phyloP scores from a whole-genome alignment of 1,140 invertebrate genomes.

The Antheraea mylitta region DNA sequence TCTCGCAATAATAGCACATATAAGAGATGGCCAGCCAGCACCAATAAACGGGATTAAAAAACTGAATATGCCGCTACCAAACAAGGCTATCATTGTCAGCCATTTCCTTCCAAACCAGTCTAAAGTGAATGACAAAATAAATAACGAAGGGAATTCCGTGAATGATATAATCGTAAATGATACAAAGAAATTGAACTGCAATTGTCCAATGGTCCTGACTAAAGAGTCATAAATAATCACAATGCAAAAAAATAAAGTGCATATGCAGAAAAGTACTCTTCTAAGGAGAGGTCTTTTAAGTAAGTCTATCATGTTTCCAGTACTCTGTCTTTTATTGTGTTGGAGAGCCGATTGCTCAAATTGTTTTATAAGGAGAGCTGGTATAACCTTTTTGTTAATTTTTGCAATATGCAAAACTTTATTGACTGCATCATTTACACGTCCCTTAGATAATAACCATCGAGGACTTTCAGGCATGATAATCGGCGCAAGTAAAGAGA shows the following conservation, averaged over 20 bases:
- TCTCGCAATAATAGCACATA: slow-evolving; percentile 54
- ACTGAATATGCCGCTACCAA: slow-evolving; percentile 47
- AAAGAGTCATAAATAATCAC: slow-evolving; percentile 53
- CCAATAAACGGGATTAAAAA: slow-evolving; percentile 43
- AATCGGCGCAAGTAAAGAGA: slow-evolving; percentile 71
- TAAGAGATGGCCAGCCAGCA: slow-evolving; percentile 45
- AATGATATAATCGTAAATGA: slow-evolving; percentile 60
- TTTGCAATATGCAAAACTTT: slow-evolving; percentile 71
- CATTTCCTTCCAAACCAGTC: slow-evolving; percentile 58
- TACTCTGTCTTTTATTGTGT: slow-evolving; percentile 30
- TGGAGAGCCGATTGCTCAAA: slow-evolving; percentile 44
- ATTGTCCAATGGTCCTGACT: slow-evolving; percentile 50
- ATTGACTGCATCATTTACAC: slow-evolving; percentile 82
- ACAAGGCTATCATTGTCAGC: slow-evolving; percentile 35
- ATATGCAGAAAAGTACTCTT: slow-evolving; percentile 50
- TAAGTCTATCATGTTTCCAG: slow-evolving; percentile 40
- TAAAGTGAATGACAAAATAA: slow-evolving; percentile 53
- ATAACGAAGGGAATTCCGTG: slow-evolving; percentile 59
- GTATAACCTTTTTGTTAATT: slow-evolving; percentile 53
- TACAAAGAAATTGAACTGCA: slow-evolving; percentile 58
- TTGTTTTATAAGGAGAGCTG: slow-evolving; percentile 47
- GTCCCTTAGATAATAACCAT: slow-evolving; percentile 84
- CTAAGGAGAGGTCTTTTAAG: slow-evolving; percentile 45
- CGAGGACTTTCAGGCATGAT: slow-evolving; percentile 86
- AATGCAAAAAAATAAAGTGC: slow-evolving; percentile 52